Evolutionary conservation across 2,113 vertebrate genomes (phyloP), one percentile per base, ranked within the genome.

Genomic region (Pantherophis guttatus): DNA sequence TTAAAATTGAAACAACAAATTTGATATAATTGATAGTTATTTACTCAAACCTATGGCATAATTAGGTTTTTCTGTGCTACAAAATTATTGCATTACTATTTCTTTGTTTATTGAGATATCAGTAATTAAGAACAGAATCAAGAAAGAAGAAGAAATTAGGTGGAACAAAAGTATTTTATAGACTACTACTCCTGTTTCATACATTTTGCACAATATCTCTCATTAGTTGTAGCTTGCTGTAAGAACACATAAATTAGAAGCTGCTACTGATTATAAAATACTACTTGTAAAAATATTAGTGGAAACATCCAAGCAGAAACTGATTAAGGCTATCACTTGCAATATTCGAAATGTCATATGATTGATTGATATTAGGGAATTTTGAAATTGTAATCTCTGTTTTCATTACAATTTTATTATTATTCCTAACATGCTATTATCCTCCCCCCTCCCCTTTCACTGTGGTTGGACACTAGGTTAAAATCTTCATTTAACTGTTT

Each of bases 191-290:
- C 24, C 3, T 29, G 19, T 93, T 15, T 59, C 54, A 29, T 33
- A 33, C 70, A 81, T 81, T 81, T 81, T 81, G 33, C 33, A 81
- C 92, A 65, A 44, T 50, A 50, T 85, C 8, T 89, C 91, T 90
- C 48, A 23, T 3, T 89, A 17, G 48, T 94, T 96, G 26, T 93
- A 95, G 89, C n/a, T 7, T 59, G 58, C 23, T 88, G 21, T 89
- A 87, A 48, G 53, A 94, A 90, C 33, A 93, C 17, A 87, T 70
- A 89, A 15, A 23, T 89, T 93, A 91, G 23, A 53, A 50, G 86
- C 10, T 54, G 87, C 23, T 86, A 90, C 92, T 55, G 86, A 91
- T 88, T 53, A 19, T n/a, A 57, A 94, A 93, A 93, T 93, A 94
- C 24, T 57, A 44, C 15, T 81, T 89, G 8, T 70, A 91, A 94